Base-by-base conservation (phyloP, 2,113 vertebrate species). In the Emydura subglobosa region DNA sequence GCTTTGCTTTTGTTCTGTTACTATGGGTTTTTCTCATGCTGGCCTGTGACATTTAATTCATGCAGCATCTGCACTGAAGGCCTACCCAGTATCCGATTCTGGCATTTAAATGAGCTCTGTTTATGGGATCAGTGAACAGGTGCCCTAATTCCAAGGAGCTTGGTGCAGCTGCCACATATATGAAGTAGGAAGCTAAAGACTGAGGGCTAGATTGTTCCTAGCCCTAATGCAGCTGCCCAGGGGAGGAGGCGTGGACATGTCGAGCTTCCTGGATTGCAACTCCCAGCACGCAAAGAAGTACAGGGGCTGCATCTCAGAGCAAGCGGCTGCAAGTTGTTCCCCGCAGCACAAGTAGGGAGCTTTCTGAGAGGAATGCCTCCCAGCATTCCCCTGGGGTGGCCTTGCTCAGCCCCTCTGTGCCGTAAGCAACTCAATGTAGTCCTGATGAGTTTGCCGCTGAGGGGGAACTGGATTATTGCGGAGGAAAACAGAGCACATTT, bases 391-490 rank as follows among this genome's bases (percentile, higher is more conserved):
- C 21, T 74, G 9, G 34, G 19, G 17, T 10, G 10, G 68, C 42
- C 82, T 82, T 47, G 53, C n/a, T 82, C 31, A 54, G 50, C 34
- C 21, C 21, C 39, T 39, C 25, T 34, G 27, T 94, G 57, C 78
- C 94, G 55, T 92, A 83, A 47, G 72, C 88, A 55, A 76, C 79
- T 93, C 29, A 87, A 80, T n/a, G 85, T n/a, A 0, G 83, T 82
- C 89, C 95, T 95, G 82, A 83, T 95, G 95, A 95, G 84, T 79
- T 93, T 88, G 84, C 82, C 88, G 91, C 90, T 87, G 82, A 96
- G 82, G 92, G 68, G 44, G 12, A 95, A 96, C 91, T 95, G 90
- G 93, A 92, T 94, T 95, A 95, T 57, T 4, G 34, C 83, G 95
- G 97, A 96, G 94, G 44, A 79, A 81, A 88, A 51, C 57, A 53